A percentile compares a stretch with the other conserved stretches of the same genome.
phyloP scores from a whole-genome alignment of 1,140 invertebrate genomes.

The Drosophila micromelanica region DNA sequence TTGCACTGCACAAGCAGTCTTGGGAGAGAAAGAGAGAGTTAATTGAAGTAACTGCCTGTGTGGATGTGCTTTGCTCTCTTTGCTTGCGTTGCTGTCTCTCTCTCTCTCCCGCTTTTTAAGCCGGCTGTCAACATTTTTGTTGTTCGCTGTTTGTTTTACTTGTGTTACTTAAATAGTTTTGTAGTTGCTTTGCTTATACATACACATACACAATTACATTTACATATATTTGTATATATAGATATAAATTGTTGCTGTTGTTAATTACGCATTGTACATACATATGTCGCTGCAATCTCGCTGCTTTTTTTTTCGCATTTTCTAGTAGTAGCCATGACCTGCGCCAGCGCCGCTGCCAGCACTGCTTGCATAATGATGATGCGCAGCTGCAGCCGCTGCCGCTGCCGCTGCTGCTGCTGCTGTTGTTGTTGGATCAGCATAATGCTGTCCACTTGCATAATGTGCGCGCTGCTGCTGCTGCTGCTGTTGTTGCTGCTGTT shows the following conservation, averaged over 20 bases:
- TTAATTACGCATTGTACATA: conserved; percentile 15
- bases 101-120: conserved; percentile 9
- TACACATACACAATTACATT: conserved; percentile 1
- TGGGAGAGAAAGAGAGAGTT: neutral
- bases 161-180: conserved; percentile 21
- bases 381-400: conserved; percentile 34
- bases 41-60: neutral
- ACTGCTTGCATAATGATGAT: conserved; percentile 42
- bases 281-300: neutral
- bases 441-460: conserved; percentile 23
- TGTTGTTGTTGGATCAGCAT: conserved; percentile 29
- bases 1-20: too few species aligned
- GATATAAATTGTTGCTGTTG: conserved; percentile 21
- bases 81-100: neutral
- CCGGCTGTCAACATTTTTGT: conserved; percentile 8
- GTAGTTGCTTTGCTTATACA: conserved; percentile 9
- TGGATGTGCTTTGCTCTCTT: conserved; percentile 7
- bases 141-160: neutral
- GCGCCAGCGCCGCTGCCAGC: conserved; percentile 15
- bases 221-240: conserved; percentile 17
- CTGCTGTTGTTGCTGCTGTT: conserved; percentile 40
- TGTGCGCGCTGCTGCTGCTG: conserved; percentile 10
- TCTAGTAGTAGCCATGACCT: conserved; percentile 46
- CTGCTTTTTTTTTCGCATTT: neutral
- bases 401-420: conserved; percentile 35